Base-by-base conservation (phyloP, 2,888 invertebrate species). In the Iselma pallidipennis region DNA sequence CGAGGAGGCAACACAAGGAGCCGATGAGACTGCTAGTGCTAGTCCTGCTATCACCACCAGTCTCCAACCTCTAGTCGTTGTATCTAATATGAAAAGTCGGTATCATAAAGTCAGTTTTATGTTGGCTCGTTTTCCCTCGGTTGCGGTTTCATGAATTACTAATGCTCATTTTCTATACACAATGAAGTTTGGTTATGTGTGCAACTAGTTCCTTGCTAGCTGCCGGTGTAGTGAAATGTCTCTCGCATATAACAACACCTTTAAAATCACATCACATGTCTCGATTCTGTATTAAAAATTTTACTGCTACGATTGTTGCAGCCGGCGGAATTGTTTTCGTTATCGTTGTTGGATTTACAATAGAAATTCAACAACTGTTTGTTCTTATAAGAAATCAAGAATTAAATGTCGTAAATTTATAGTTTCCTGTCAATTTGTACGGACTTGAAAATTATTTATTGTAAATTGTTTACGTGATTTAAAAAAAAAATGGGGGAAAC, bases 61-160 rank as follows among this genome's bases (percentile, higher is more conserved):
- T n/a, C n/a, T n/a, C n/a, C 29, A 50, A 19, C 21, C 21, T 45
- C 12, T 10, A 21, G 12, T 23, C 23, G 23, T 29, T 4, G 53
- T 57, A 59, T 63, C 66, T 65, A 67, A 68, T 65, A 70, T 69
- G 70, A 70, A 69, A 69, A 70, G 67, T 67, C 67, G 62, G 70
- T 66, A 67, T 70, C 70, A 69, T 69, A 71, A 71, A 70, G 64
- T 69, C 70, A 63, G 69, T 69, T 71, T 74, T 70, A 70, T 69
- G 69, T 60, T 66, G 67, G 66, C 71, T 69, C 69, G 66, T 72
- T 66, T 71, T 68, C 67, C 54, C 66, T 45, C 21, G 45, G 68
- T 59, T 67, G 71, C 68, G 71, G 70, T 72, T 73, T 71, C 76
- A 75, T 76, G 76, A 76, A 76, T 76, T 75, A 74, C 73, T 75